These are phyloP conservation scores for Stylophora pistillata DNA, from an alignment of 64 coral and sea anemone species.

Conservation along the genomic window DNA sequence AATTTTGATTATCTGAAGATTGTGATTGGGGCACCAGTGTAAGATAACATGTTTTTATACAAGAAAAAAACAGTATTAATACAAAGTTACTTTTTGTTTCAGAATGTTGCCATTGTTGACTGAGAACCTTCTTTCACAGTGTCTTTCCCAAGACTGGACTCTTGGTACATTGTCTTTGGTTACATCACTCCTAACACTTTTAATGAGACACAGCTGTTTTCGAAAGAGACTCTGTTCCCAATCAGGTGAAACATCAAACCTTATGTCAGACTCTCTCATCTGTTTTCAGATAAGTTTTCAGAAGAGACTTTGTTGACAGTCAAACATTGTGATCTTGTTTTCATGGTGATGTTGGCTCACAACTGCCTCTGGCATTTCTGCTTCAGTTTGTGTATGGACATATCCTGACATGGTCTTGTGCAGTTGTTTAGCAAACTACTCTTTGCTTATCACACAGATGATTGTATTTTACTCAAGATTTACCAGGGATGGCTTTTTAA, in stretches of 20 bases:
- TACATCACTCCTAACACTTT: slow-evolving; percentile 7
- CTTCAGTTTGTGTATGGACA: background rate
- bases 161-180: slow-evolving; percentile 25
- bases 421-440: background rate
- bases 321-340: too few species aligned
- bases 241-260: slow-evolving; percentile 35
- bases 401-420: background rate
- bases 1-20: too few species aligned
- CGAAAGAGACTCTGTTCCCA: slow-evolving; percentile 52
- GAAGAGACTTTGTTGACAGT: background rate
- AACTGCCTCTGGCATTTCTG: too few species aligned
- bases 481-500: slow-evolving; percentile 48
- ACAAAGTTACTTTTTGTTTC: background rate
- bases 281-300: background rate
- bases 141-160: slow-evolving; percentile 45
- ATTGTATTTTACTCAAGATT: slow-evolving; percentile 58
- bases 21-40: too few species aligned
- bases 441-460: slow-evolving; percentile 34
- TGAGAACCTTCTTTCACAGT: slow-evolving; percentile 47
- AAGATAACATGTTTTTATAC: background rate
- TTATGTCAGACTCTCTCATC: too few species aligned
- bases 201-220: background rate
- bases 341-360: too few species aligned
- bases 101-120: slow-evolving; percentile 45
- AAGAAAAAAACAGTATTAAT: background rate